Base-by-base conservation (phyloP, 2,888 invertebrate species). In the Rhamnusium bicolor region DNA sequence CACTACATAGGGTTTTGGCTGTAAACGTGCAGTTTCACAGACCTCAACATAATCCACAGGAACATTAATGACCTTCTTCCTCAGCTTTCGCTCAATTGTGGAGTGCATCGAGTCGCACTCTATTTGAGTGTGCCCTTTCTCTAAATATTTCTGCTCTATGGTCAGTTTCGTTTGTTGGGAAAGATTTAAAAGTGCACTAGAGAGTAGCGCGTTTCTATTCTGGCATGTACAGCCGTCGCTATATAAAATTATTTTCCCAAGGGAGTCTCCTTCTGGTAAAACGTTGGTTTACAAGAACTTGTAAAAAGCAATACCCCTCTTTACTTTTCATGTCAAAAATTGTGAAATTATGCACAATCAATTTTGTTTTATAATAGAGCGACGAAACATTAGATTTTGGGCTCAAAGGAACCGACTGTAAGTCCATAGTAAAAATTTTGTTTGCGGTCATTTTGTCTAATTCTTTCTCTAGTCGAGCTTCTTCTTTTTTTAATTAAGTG, bases 391-490 rank as follows among this genome's bases (percentile, higher is more conserved):
- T 76, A 32, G 72, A 76, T 60, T 69, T 70, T 14, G 71, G 73
- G 8, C 60, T 66, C 16, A 75, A 16, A 16, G 74, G 62, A n/a
- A 78, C 76, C 21, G 71, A 70, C 19, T 73, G 71, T 5, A 75
- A 54, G 46, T 78, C 75, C 68, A 78, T 69, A 10, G 67, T 67
- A 21, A 68, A 73, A 18, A 56, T 47, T 73, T 62, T 75, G n/a
- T n/a, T n/a, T 32, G 63, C 27, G 49, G 62, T 76, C n/a, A n/a
- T n/a, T n/a, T n/a, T n/a, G n/a, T n/a, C n/a, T n/a, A n/a, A n/a
- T n/a, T n/a, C 47, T 74, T 72, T 78, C 40, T 74, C 74, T 10
- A 5, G 2, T n/a, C 46, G 46, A n/a, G 70, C 73, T 68, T 73
- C 69, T 53, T 71, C 18, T 14, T 72, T 74, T 69, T 72, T n/a